Evolutionary conservation across 2,797 vertebrate genomes (phyloP).

Genomic region (Halcyon smyrnensis): DNA sequence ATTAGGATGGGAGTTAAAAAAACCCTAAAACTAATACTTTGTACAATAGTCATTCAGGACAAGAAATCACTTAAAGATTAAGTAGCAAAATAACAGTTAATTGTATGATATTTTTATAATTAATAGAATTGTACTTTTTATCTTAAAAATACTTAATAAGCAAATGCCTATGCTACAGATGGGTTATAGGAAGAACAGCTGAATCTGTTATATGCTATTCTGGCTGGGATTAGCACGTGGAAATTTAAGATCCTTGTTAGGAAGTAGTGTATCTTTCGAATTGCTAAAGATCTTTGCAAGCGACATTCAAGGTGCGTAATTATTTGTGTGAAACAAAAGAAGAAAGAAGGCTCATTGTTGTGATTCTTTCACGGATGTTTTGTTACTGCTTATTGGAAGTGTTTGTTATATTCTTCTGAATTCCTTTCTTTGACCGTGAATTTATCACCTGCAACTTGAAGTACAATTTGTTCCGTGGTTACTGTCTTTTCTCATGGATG

Average conservation of each 20-base stretch:
- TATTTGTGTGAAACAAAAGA: background rate
- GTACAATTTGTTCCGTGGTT: background rate
- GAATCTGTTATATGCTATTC: background rate
- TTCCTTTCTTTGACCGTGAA: background rate
- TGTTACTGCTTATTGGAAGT: background rate
- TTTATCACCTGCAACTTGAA: background rate
- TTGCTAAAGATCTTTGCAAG: background rate
- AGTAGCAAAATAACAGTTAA: background rate
- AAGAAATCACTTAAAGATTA: constrained; percentile 34
- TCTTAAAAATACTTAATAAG: background rate
- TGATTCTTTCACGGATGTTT: background rate
- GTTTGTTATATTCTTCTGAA: background rate
- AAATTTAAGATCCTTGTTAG: background rate
- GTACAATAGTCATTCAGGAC: background rate
- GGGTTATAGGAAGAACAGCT: background rate
- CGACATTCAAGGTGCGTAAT: background rate
- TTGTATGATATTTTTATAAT: background rate
- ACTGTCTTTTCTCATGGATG: background rate
- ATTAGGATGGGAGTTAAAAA: background rate
- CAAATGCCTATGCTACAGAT: background rate
- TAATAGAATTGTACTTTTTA: background rate
- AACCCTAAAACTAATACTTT: background rate
- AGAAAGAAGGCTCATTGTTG: background rate
- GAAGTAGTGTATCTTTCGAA: background rate
- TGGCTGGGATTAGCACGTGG: background rate